Conservation (phyloP, 2,888 invertebrate species). For the Habrosyne pyritoides region DNA sequence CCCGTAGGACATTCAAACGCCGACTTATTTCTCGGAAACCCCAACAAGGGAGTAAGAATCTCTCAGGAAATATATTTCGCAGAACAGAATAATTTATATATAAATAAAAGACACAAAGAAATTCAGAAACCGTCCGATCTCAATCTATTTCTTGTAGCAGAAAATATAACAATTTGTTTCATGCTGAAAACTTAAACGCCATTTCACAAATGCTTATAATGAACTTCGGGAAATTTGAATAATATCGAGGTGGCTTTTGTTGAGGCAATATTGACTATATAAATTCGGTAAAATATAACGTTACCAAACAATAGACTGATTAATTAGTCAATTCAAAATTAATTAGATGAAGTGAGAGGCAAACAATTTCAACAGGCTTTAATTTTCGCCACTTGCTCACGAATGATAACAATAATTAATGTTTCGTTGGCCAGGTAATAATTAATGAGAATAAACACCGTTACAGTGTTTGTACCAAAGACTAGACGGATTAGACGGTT, state of each 20-base stretch:
- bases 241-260: not conserved
- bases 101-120: not conserved
- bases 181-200: not conserved
- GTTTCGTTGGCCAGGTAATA: not conserved
- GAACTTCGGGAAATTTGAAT: not conserved
- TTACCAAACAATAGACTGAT: not conserved
- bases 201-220: not conserved
- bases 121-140: too few relatives aligned
- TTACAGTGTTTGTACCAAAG: not conserved
- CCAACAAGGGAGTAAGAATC: too few relatives aligned
- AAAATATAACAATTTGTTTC: not conserved
- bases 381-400: not conserved
- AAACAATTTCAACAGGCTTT: not conserved
- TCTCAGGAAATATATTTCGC: too few relatives aligned
- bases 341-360: not conserved
- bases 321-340: not conserved
- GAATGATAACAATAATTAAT: not conserved
- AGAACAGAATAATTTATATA: too few relatives aligned
- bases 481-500: not conserved
- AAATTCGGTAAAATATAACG: not conserved
- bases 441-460: not conserved
- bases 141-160: not conserved
- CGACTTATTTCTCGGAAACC: not conserved
- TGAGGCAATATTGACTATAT: not conserved
- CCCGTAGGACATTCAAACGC: not conserved